Evolutionary conservation across 2,888 invertebrate species (phyloP).

Genomic region (Kuschelorhynchus macadamiae): DNA sequence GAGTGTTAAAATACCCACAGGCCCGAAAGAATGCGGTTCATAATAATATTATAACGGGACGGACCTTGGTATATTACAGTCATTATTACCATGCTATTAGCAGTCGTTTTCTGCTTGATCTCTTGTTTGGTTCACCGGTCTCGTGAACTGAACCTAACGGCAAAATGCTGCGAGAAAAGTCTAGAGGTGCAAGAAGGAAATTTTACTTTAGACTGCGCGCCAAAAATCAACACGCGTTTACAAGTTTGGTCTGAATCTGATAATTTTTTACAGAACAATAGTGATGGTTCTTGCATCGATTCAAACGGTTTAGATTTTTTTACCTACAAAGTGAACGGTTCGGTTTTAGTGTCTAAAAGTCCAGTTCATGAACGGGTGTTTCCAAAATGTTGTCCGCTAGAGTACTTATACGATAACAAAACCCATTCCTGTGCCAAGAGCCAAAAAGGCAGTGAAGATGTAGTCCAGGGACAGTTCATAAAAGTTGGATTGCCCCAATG

Average conservation of each 20-base stretch:
- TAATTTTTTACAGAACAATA: conserved; percentile 36
- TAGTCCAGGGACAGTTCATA: conserved; percentile 52
- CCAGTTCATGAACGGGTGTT: conserved; percentile 37
- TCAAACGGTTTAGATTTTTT: conserved; percentile 24
- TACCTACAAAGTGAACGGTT: conserved; percentile 30
- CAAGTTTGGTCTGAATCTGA: conserved; percentile 30
- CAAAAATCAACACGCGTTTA: conserved; percentile 14
- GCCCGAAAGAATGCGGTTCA: too few species aligned
- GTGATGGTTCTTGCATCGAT: conserved; percentile 48
- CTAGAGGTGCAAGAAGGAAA: conserved; percentile 18
- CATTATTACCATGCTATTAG: conserved; percentile 23
- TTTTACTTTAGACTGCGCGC: conserved; percentile 9
- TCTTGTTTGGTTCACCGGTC: conserved; percentile 23
- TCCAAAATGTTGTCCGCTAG: conserved; percentile 61
- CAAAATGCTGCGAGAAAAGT: conserved; percentile 32
- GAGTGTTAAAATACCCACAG: too few species aligned
- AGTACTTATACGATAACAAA: conserved; percentile 54
- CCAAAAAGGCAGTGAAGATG: conserved; percentile 37
- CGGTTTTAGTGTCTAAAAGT: conserved; percentile 17
- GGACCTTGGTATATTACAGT: conserved; percentile 31
- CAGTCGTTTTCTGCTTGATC: conserved; percentile 11
- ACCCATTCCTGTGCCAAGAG: conserved; percentile 53
- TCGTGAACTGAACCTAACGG: conserved; percentile 13
- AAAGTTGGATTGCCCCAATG: conserved; percentile 58
- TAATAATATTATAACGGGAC: conserved; percentile 1